Conservation (phyloP, 2,113 vertebrate species). For the Pelusios castaneus region DNA sequence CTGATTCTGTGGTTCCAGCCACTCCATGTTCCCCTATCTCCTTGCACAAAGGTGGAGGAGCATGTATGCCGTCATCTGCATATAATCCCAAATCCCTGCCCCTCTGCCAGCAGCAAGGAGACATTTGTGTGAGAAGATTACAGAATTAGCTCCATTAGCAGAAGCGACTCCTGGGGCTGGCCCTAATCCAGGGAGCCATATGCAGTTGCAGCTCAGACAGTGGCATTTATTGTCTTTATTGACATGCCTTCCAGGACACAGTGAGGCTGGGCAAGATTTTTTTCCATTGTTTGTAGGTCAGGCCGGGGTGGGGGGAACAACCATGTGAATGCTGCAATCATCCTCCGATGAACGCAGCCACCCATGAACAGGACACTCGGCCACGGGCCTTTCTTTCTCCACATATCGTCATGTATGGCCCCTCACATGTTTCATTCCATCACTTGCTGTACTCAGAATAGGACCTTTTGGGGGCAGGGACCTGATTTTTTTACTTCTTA, state of each 20-base stretch:
- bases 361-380: rapidly evolving
- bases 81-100: background rate
- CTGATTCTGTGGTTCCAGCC: background rate
- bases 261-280: rapidly evolving
- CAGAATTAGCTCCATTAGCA: constrained; percentile 39
- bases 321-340: rapidly evolving
- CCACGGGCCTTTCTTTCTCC: background rate
- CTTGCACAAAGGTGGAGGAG: background rate
- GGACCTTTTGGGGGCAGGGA: background rate
- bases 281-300: rapidly evolving
- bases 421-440: rapidly evolving
- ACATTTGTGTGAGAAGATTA: constrained; percentile 29
- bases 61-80: background rate
- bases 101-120: background rate
- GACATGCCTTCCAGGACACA: background rate
- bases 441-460: rapidly evolving
- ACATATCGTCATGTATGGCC: background rate
- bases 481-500: background rate
- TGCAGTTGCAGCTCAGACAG: background rate
- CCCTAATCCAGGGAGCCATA: constrained; percentile 45
- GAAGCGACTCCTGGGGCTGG: constrained; percentile 43
- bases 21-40: background rate
- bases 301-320: rapidly evolving
- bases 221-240: background rate
- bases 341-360: background rate